Base-by-base conservation (phyloP, 2,113 vertebrate genomes). In the Menidia beryllina region DNA sequence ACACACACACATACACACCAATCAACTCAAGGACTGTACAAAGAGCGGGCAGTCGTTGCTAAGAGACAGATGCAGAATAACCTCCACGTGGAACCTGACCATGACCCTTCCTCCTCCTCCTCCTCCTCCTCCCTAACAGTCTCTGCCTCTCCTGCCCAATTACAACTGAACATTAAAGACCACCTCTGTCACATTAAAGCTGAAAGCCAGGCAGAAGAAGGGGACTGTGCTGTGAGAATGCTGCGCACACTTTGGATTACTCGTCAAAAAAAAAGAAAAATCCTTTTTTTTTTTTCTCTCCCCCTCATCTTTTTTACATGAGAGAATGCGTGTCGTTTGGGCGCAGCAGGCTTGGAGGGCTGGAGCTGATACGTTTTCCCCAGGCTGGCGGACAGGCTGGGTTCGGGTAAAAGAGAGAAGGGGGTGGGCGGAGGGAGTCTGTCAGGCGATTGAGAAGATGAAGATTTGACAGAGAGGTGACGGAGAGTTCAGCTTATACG, bases 21-120 rank as follows among this genome's bases (percentile, higher is more conserved):
- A 95, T 96, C 95, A 95, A 95, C 94, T 95, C 95, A 95, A 95
- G 94, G 94, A 95, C 90, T 93, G 92, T 95, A 95, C 94, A 95
- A 94, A 96, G 93, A 94, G 94, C 90, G 94, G 93, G 92, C 90
- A 93, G 92, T 90, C 88, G 96, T 98, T 98, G 96, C 96, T 98
- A 97, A 94, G 96, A 95, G 95, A 98, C 96, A 94, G 95, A 96
- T 95, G 94, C 94, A 95, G 95, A 93, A 92, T 92, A 97, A 96
- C 95, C 95, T 96, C 95, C 94, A 93, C 92, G 93, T 93, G 94
- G 93, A 94, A 95, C 95, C 89, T 92, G 92, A 94, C 92, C 93
- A 94, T 97, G 96, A 97, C 96, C 95, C 97, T 96, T 95, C 86
- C 75, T 85, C 81, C 77, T 75, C 75, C 82, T 77, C 41, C 82